Evolutionary conservation across 1,140 invertebrate species (phyloP), one percentile per base, ranked within the genome.

Genomic region (Rhizoglyphus robini): DNA sequence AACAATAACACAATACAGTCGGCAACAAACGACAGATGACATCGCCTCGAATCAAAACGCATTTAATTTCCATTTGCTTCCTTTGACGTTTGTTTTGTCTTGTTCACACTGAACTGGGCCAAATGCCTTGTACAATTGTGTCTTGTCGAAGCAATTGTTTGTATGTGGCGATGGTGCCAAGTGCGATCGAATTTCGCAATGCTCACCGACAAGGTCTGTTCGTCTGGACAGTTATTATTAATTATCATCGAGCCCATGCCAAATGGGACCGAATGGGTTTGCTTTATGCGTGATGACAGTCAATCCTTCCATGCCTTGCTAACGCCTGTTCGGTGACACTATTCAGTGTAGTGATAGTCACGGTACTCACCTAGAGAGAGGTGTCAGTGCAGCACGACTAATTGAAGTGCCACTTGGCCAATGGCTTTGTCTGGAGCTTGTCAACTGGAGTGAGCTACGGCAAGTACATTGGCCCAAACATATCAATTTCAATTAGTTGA

Each of bases 401-500:
- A 54, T 54, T 20, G 20, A 8, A 20, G 51, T 20, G 23, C 20
- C 51, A 8, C 51, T 54, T 32, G 8, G 51, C 23, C 51, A 15
- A 54, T 25, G 8, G 23, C 51, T 20, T 54, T 54, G 51, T 54
- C 5, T 32, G 8, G 31, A 32, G 15, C 51, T 54, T 54, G 51
- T 54, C 51, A 8, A 23, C 51, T 54, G 8, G 8, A 54, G 8
- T 54, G 8, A 25, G 8, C 23, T 54, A 32, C 51, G 15, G 51
- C 15, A 32, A 15, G 51, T 32, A 54, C 20, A 54, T 46, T 46
- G 41, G 23, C 41, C 41, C 51, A 20, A 54, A 54, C 51, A 54
- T 54, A 54, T 54, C 51, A 54, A 54, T 54, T 54, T 54, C 51
- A 54, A 54, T 54, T 54, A 54, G 51, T 25, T 54, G 51, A 54